A percentile compares a stretch with the other conserved stretches of the same genome.
These are phyloP conservation scores for Melanophora roralis DNA, from an alignment of 2,888 invertebrate species.

Conservation along the genomic window DNA sequence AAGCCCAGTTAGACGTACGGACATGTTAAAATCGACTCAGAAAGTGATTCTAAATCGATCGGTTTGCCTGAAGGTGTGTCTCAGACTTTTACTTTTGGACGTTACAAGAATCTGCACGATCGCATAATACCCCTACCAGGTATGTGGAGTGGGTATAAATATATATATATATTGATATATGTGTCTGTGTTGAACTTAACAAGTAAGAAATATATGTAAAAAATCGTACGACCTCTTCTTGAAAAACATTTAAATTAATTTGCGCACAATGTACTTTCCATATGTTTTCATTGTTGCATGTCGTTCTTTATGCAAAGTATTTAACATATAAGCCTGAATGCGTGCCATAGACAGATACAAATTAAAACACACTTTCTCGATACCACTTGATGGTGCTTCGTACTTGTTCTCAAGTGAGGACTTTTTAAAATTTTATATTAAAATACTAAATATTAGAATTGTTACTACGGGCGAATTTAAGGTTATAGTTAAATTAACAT, in stretches of 20 bases:
- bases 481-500: constrained; percentile 17
- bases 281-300: background rate
- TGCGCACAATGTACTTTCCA: background rate
- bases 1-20: too few species aligned
- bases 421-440: constrained; percentile 6
- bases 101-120: too few species aligned
- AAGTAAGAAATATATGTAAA: too few species aligned
- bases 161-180: too few species aligned
- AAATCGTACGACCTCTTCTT: background rate
- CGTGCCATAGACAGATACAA: background rate
- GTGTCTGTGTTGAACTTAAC: too few species aligned
- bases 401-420: background rate
- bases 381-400: background rate
- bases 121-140: too few species aligned
- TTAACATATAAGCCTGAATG: background rate
- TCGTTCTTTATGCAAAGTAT: background rate
- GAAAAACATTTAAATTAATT: background rate
- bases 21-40: too few species aligned
- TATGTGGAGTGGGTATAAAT: too few species aligned
- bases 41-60: too few species aligned
- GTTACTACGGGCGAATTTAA: constrained; percentile 23
- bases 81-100: too few species aligned
- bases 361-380: background rate
- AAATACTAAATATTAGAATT: background rate
- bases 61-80: too few species aligned